These are phyloP conservation scores for Sander lucioperca DNA, from an alignment of 2,113 vertebrate genomes.

Conservation along the genomic window DNA sequence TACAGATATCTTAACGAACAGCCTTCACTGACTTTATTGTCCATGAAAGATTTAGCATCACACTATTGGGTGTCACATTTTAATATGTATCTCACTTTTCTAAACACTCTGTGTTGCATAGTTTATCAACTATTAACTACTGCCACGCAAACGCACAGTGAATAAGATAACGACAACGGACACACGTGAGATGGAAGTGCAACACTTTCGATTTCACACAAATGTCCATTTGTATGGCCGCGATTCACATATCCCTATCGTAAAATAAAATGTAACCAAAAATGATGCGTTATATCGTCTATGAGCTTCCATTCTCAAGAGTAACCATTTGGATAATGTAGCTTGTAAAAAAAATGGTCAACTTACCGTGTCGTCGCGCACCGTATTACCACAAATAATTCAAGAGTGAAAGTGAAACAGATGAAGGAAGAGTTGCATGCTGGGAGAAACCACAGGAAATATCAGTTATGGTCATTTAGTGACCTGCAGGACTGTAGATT, in stretches of 20 bases:
- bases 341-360: no score
- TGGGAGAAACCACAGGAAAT: constrained; percentile 35
- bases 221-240: background rate
- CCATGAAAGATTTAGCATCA: background rate
- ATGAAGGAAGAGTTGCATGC: constrained; percentile 44
- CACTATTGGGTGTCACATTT: background rate
- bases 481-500: background rate
- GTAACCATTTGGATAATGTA: rapidly evolving
- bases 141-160: background rate
- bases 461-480: background rate
- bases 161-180: background rate
- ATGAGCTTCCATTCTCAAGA: background rate
- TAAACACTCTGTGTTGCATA: background rate
- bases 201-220: constrained; percentile 45
- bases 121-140: background rate
- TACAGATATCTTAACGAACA: background rate
- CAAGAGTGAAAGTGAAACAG: constrained; percentile 72
- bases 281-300: no score
- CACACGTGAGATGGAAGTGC: background rate
- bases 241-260: background rate
- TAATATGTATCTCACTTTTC: background rate
- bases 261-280: background rate
- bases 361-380: constrained; percentile 29
- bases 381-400: background rate
- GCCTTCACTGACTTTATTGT: background rate